phyloP scores from a whole-genome alignment of 2,113 vertebrate species.

The Proteles cristata region DNA sequence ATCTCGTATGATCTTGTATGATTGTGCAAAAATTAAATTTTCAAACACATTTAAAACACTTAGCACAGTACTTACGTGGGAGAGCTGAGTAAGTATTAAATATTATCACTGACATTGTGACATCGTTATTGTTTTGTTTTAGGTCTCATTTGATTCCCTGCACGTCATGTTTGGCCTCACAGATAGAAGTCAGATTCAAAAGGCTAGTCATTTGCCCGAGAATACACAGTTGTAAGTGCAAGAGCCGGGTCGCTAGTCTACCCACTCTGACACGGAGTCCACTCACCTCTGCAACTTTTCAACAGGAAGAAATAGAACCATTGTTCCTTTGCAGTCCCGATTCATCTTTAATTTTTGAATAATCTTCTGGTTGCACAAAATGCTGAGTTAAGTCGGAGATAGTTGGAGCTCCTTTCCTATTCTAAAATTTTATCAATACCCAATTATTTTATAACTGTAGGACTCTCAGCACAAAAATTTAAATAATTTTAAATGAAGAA shows the following conservation, averaged over 20 bases:
- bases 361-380: neutral
- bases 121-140: neutral
- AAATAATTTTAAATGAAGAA: neutral
- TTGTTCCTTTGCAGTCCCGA: neutral
- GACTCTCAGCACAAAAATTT: neutral
- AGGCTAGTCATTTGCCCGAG: neutral
- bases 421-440: neutral
- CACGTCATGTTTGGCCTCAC: neutral
- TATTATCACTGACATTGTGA: neutral
- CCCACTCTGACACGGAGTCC: neutral
- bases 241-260: neutral
- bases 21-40: neutral
- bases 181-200: neutral
- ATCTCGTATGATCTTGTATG: neutral
- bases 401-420: neutral
- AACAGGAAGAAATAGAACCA: neutral
- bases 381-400: neutral
- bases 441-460: neutral
- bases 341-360: conserved; percentile 8
- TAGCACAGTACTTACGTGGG: neutral
- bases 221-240: neutral
- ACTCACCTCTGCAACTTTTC: neutral
- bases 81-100: neutral
- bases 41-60: neutral
- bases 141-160: neutral